Evolutionary conservation across 2,888 invertebrate genomes (phyloP), one percentile per base, ranked within the genome.

Genomic region (Sarcophaga variegata): DNA sequence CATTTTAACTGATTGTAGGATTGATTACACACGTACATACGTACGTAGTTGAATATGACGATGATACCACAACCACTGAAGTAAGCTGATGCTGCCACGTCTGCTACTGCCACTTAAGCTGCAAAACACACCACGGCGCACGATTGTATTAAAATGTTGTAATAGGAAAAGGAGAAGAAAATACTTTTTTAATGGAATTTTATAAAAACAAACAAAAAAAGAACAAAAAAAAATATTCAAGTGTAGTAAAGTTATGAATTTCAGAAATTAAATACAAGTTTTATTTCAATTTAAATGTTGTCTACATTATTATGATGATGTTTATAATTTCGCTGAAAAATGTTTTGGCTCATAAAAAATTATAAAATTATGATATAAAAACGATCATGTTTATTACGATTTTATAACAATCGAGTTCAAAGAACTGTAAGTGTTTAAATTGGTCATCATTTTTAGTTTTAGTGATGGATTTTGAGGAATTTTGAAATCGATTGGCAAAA

Each of bases 91-190:
- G 66, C 76, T 62, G 47, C 75, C 45, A 70, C 69, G 63, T 60
- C 14, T 47, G 76, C 77, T 66, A 72, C 77, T 60, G 71, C 63
- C 17, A 64, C 77, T 77, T 17, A 49, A 72, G 78, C 77, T 71
- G 20, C 54, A 59, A 54, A 22, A n/a, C 5, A 37, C 27, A 37
- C 37, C 37, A 37, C 37, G 3, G 37, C 62, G 37, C 62, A 12
- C 37, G 49, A 83, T 74, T 49, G 63, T 25, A 79, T 71, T 67
- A 62, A 81, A 62, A 60, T 85, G 75, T 80, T 70, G 76, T 76
- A 84, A 85, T 80, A 75, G 37, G 59, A 75, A 22, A 79, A 69
- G n/a, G 17, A 64, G 63, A 49, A 67, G 27, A 69, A 75, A 62
- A 67, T 59, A 60, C 14, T 22, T 49, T 22, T 27, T 74, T 62